Evolutionary conservation across 64 coral and sea anemone genomes (phyloP), one percentile per base, ranked within the genome.

Genomic region (Montipora cactus): DNA sequence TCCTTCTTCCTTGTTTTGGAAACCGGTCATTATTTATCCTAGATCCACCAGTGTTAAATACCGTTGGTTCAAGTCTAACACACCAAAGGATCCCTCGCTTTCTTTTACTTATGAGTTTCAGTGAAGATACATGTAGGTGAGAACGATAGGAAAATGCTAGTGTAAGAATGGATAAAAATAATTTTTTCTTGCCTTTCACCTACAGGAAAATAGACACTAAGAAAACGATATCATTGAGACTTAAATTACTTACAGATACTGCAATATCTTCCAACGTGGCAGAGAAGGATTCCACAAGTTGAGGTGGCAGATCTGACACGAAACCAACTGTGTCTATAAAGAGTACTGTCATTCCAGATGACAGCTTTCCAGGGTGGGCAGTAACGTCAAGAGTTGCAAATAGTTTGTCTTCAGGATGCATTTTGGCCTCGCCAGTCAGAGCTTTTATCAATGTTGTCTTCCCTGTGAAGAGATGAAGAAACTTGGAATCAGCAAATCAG

Each of bases 371-470:
- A 7, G 86, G 81, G 64, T 99, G 98, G 12, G 92, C 98, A 44
- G 98, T 99, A 23, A 99, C 98, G 47, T 99, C 98, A 48, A 99
- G 98, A 81, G 98, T 99, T 23, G 98, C 98, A 96, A 99, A 99
- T 21, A 99, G 52, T 48, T 96, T 99, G 87, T 99, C 73, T 72
- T 99, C 98, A 14, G 98, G 98, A 7, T 96, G 84, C 89, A 99
- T 99, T 44, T 99, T 96, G 21, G 92, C 68, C 53, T 99, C 98
- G 47, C 85, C 92, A 55, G 98, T 99, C 57, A 99, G 76, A 6
- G 98, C 79, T 81, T 99, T 99, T 51, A 99, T 99, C 44, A 99
- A 71, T 3, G 98, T 96, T 53, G 98, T 99, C 59, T 99, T 99
- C n/a, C 98, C 98, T 99, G 53, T 11, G 50, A 1, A 44, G 21